phyloP scores from a whole-genome alignment of 1,140 invertebrate genomes.

The Akabosia matsudoensis region DNA sequence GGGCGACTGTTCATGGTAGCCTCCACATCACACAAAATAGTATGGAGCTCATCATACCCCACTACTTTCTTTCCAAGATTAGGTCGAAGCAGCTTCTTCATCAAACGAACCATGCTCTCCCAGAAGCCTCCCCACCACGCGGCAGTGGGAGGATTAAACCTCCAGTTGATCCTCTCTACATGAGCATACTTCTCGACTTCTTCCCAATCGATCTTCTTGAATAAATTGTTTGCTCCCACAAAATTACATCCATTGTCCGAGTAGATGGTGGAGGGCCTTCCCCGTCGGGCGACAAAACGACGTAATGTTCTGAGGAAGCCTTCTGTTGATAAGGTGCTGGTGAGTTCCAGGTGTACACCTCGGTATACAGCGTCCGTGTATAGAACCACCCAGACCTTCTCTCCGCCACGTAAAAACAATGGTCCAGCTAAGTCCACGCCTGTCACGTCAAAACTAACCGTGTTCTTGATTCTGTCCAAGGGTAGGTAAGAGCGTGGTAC shows the following conservation, averaged over 20 bases:
- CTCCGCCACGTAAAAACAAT: not conserved
- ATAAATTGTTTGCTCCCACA: not conserved
- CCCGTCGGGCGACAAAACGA: not conserved
- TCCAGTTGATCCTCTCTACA: not conserved
- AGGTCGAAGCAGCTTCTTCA: conserved; percentile 48
- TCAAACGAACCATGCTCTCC: conserved; percentile 51
- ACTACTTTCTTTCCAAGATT: conserved; percentile 47
- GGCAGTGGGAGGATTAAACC: conserved; percentile 50
- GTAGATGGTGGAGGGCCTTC: not conserved
- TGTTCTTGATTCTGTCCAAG: not conserved
- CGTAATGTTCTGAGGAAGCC: not conserved
- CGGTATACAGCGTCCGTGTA: not conserved
- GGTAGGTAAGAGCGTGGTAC: not conserved
- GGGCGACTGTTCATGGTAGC: conserved; percentile 50
- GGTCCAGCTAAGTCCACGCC: not conserved
- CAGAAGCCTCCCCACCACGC: conserved; percentile 53
- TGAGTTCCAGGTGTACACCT: not conserved
- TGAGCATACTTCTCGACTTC: not conserved
- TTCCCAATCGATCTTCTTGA: not conserved
- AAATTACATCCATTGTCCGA: not conserved
- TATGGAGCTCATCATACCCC: conserved; percentile 49
- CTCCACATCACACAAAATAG: conserved; percentile 49
- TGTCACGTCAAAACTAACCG: not conserved
- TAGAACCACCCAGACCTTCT: not conserved
- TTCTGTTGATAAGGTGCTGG: not conserved